Conservation (phyloP, 2,797 vertebrate species). For the Scolopax bukidnonensis region DNA sequence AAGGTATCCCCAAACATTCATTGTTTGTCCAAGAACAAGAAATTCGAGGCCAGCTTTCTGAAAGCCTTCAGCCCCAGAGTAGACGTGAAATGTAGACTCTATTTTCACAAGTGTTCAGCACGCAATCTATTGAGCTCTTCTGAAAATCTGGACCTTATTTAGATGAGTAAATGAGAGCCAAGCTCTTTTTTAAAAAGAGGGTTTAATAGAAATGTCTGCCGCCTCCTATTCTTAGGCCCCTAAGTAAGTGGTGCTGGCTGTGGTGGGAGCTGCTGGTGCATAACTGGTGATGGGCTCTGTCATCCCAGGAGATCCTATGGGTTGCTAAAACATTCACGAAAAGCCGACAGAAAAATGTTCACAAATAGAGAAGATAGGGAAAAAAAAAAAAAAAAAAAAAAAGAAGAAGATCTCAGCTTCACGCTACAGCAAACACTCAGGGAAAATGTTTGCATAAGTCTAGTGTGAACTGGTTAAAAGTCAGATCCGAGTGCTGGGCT, state of each 20-base stretch:
- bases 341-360: background rate
- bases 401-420: background rate
- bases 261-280: conserved; percentile 35
- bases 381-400: background rate
- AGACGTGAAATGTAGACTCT: conserved; percentile 42
- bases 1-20: background rate
- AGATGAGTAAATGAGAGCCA: conserved; percentile 50
- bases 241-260: conserved; percentile 58
- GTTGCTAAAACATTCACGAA: background rate
- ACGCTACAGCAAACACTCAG: background rate
- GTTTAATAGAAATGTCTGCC: conserved; percentile 67
- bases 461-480: conserved; percentile 53
- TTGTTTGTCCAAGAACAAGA: conserved; percentile 47
- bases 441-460: conserved; percentile 39
- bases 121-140: conserved; percentile 50
- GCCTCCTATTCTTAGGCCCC: conserved; percentile 62
- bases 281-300: conserved; percentile 38
- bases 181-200: conserved; percentile 37
- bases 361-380: background rate
- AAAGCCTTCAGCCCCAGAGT: conserved; percentile 18
- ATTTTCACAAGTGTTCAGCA: conserved; percentile 70
- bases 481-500: conserved; percentile 21
- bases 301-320: conserved; percentile 2
- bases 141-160: conserved; percentile 71
- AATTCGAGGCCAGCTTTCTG: conserved; percentile 12